Conservation (phyloP, 2,113 vertebrate species). For the Oryzias melastigma region DNA sequence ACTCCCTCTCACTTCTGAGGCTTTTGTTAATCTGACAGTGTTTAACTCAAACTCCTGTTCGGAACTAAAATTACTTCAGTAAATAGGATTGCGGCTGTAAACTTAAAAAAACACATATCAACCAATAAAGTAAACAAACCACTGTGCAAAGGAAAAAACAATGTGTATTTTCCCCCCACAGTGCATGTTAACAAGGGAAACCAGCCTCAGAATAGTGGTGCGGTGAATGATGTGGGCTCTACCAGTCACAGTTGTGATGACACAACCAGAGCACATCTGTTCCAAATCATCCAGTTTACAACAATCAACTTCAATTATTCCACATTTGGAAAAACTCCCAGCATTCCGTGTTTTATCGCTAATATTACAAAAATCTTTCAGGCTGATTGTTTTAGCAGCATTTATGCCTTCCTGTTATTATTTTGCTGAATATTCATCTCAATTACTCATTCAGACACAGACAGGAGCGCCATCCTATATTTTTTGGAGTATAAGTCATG, state of each 20-base stretch:
- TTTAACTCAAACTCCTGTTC: too few relatives aligned
- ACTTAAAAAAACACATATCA: constrained; percentile 1
- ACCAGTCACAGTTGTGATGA: neutral
- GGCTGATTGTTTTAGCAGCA: too few relatives aligned
- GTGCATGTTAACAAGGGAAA: neutral
- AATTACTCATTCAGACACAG: too few relatives aligned
- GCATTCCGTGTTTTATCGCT: too few relatives aligned
- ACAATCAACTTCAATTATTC: neutral
- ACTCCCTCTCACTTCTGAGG: neutral
- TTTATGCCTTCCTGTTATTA: too few relatives aligned
- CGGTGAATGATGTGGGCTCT: constrained; percentile 1
- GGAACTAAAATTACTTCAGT: too few relatives aligned
- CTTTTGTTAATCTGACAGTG: neutral
- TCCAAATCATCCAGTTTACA: constrained; percentile 12
- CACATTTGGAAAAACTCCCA: neutral
- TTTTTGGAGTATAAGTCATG: too few relatives aligned
- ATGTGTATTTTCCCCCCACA: neutral
- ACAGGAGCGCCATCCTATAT: too few relatives aligned
- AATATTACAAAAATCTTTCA: neutral
- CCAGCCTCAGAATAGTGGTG: neutral
- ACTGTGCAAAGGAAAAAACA: constrained; percentile 3
- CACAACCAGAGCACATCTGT: neutral
- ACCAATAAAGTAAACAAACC: constrained; percentile 1
- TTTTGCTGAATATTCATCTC: too few relatives aligned
- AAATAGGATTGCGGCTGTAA: neutral